Base-by-base conservation (phyloP, 1,140 invertebrate species). In the Bombus soroeensis region DNA sequence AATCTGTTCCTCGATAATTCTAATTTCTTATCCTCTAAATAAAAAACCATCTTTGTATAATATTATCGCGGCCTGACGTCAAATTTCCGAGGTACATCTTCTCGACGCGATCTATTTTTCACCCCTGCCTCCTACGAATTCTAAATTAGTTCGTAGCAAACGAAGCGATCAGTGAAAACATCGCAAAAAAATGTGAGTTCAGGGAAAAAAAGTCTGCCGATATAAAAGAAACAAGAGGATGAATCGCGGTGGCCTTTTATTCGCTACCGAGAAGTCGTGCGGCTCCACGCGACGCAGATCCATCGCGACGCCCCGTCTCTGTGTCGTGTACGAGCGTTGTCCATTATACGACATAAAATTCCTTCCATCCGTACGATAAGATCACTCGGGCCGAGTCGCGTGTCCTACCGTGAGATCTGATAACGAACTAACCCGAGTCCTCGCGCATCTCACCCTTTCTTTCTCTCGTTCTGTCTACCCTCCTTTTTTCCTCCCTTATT, bases 321-420 rank as follows among this genome's bases (percentile, higher is more conserved):
- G 86, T 88, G 86, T 92, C 88, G 88, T 91, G 87, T 89, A 76
- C 89, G 83, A 85, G 64, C 86, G 83, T 86, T 92, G 93, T 94
- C 93, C 94, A 94, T 94, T 94, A 94, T 93, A 94, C 92, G 94
- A 93, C 93, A 94, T 94, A 93, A 95, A 94, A 93, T 95, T 95
- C 92, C 94, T 95, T 94, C 94, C 91, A 94, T 94, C 91, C 92
- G 68, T 74, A 68, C 85, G 94, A 95, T 95, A 95, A 90, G 88
- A 94, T 94, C 94, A 87, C 82, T 81, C 71, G 5, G 88, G 87
- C 88, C 88, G 88, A 93, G 93, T 95, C 94, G 95, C 95, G 94
- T 95, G 95, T 94, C 93, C 93, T 89, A 92, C 88, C 89, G 88
- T 91, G 87, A 83, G 89, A 95, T 95, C 94, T 94, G 94, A 95